Conservation (phyloP, 2,113 vertebrate genomes). For the Myotis lucifugus region DNA sequence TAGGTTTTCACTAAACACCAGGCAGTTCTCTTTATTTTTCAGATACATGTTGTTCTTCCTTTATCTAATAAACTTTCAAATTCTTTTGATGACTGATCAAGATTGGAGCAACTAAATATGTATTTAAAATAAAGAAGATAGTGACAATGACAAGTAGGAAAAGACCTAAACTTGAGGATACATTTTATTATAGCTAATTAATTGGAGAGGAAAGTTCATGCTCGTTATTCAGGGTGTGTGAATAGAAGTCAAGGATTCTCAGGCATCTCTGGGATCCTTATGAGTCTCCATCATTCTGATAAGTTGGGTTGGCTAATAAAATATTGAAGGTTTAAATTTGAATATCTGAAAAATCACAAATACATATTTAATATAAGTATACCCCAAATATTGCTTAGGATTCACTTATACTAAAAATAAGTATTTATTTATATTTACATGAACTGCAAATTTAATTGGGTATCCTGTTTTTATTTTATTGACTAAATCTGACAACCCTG, state of each 20-base stretch:
- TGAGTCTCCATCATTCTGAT: background rate
- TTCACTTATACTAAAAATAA: background rate
- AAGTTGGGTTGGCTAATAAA: background rate
- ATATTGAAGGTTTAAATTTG: background rate
- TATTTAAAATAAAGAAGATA: constrained; percentile 38
- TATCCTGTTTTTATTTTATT: constrained; percentile 37
- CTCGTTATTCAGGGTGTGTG: background rate
- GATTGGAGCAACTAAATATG: background rate
- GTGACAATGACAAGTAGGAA: background rate
- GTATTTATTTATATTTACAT: background rate
- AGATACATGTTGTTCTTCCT: constrained; percentile 37
- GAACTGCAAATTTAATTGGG: background rate
- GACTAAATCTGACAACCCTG: background rate
- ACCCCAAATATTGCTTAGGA: background rate
- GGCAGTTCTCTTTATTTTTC: constrained; percentile 51
- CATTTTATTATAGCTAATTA: background rate
- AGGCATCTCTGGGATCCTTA: background rate
- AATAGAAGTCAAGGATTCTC: background rate
- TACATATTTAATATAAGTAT: background rate
- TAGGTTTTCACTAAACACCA: background rate
- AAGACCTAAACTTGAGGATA: background rate
- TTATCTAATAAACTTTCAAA: constrained; percentile 53
- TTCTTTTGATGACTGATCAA: constrained; percentile 52
- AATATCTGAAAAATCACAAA: background rate
- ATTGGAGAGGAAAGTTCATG: background rate